Percentiles rank a stretch among this genome's conserved stretches.
phyloP scores from a whole-genome alignment of 1,140 invertebrate species.

The Pseudomyrmex flavicornis region DNA sequence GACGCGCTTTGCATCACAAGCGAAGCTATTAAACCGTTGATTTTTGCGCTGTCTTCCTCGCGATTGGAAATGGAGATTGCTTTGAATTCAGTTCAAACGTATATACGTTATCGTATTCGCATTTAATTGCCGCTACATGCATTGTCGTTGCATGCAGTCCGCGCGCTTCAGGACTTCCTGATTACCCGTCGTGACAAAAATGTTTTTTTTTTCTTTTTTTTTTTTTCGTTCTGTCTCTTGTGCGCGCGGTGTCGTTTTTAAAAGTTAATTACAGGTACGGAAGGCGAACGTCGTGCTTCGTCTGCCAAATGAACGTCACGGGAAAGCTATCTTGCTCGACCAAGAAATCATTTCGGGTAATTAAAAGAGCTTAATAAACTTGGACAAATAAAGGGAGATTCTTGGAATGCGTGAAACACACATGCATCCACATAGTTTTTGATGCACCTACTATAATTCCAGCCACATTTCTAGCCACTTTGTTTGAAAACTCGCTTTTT shows the following conservation, averaged over 20 bases:
- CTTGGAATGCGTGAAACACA: not conserved
- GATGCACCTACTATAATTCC: no score
- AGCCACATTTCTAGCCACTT: not conserved
- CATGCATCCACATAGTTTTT: not conserved
- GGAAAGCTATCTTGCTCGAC: not conserved
- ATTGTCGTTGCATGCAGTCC: not conserved
- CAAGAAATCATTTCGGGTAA: not conserved
- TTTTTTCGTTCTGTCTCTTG: not conserved
- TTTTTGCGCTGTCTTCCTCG: not conserved
- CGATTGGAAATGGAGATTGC: not conserved
- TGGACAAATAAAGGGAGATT: no score
- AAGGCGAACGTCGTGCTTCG: not conserved
- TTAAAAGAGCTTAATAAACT: not conserved
- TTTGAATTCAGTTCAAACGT: not conserved
- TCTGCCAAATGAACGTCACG: not conserved
- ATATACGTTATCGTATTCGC: not conserved
- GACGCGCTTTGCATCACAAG: not conserved
- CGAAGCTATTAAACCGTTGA: not conserved
- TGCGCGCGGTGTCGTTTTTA: not conserved
- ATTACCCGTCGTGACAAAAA: not conserved
- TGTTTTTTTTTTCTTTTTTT: not conserved
- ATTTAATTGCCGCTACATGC: not conserved
- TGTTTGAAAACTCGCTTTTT: not conserved
- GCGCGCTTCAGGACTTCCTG: not conserved
- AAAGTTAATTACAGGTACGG: slow-evolving; percentile 10